Evolutionary conservation across 2,797 vertebrate genomes (phyloP), one percentile per base, ranked within the genome.

Genomic region (Psittacula derbiana): DNA sequence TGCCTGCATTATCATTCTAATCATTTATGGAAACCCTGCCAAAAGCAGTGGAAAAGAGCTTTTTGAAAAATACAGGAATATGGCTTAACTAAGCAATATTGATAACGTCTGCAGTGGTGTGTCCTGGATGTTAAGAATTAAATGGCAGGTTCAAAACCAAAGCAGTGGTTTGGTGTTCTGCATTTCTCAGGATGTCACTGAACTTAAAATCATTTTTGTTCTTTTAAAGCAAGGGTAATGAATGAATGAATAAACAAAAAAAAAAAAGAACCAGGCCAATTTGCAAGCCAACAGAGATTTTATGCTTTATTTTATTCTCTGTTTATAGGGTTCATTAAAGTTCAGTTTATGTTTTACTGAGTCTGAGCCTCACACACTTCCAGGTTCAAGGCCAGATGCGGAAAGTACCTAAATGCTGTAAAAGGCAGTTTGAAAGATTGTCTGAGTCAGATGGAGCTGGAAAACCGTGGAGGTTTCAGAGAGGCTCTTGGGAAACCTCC

Each of bases 401-500:
- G 96, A 97, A 97, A 96, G 93, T 96, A 96, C 96, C 95, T 97
- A 76, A 90, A 66, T 70, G 64, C 62, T 91, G 82, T 91, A 93
- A 96, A 94, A 93, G 82, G 17, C 85, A 86, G 47, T 82, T 83
- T 93, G 93, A 86, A 82, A 91, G 53, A 61, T 80, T 7, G 33
- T 82, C 81, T 64, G 90, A 80, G 50, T 72, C 71, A 93, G 87
- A 61, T 31, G 75, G 57, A 69, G 31, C 62, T 79, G 90, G 82
- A 60, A 95, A 96, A 71, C 86, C 89, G 46, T 81, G 62, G 88
- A 92, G 44, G 83, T 92, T 70, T 90, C 75, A 41, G 50, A 83
- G 14, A 47, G 8, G 58, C 78, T 76, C 88, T 90, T 96, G 86
- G 94, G 94, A 96, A 96, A 92, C 36, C 36, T 85, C 79, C 86